phyloP scores from a whole-genome alignment of 2,113 vertebrate species.

The Taurulus bubalis region DNA sequence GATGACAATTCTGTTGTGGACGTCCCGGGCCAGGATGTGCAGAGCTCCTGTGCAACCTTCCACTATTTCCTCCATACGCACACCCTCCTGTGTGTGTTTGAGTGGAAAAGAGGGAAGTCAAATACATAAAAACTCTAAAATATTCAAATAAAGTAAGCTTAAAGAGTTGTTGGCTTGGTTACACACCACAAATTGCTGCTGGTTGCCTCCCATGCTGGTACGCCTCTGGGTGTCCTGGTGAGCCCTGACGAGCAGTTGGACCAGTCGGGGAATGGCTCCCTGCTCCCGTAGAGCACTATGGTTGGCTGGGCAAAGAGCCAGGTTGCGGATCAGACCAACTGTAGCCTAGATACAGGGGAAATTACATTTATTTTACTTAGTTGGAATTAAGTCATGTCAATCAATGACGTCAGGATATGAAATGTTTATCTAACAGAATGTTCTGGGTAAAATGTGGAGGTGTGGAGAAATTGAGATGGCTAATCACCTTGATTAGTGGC shows the following conservation, averaged over 20 bases:
- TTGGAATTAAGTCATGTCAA: neutral
- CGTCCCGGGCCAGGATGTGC: slow-evolving; percentile 97
- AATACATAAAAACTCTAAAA: neutral
- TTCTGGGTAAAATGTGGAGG: neutral
- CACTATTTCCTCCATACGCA: slow-evolving; percentile 99
- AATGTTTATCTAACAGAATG: neutral
- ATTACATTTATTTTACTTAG: neutral
- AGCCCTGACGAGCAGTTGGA: slow-evolving; percentile 95
- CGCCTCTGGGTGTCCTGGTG: slow-evolving; percentile 98
- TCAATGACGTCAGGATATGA: neutral
- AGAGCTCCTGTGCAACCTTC: slow-evolving; percentile 98
- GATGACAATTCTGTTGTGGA: slow-evolving; percentile 98
- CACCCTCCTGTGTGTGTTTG: slow-evolving; percentile 88
- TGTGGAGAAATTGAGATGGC: neutral
- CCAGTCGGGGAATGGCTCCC: slow-evolving; percentile 95
- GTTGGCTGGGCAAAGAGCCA: slow-evolving; percentile 97
- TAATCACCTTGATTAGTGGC: slow-evolving; percentile 95
- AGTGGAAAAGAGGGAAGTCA: neutral
- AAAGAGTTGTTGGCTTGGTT: neutral
- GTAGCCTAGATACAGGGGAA: slow-evolving; percentile 86
- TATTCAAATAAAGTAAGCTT: neutral
- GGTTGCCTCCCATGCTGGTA: slow-evolving; percentile 97
- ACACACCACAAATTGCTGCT: slow-evolving; percentile 97
- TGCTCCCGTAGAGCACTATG: slow-evolving; percentile 96
- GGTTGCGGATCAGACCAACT: slow-evolving; percentile 96